Percentiles rank a stretch among this genome's conserved stretches.
Evolutionary conservation across 2,113 vertebrate species (phyloP).

Genomic region (Epinephelus moara): DNA sequence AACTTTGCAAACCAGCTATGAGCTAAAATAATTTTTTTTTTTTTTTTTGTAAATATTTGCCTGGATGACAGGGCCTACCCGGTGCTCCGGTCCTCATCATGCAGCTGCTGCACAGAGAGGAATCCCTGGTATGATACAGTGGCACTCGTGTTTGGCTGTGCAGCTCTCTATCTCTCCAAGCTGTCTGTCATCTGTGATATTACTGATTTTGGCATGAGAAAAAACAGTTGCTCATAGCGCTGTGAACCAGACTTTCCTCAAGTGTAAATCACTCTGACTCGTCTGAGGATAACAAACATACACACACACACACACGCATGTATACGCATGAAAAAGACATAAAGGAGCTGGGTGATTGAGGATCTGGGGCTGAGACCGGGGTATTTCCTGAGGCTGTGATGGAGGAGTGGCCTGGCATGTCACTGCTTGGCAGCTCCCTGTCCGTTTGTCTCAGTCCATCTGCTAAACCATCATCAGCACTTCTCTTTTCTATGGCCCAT

Average conservation of each 20-base stretch:
- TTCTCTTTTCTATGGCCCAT: neutral
- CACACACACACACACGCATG: neutral
- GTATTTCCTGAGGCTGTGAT: conserved; percentile 64
- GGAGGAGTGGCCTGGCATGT: conserved; percentile 40
- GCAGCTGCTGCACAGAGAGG: conserved; percentile 55
- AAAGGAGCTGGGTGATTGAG: conserved; percentile 18
- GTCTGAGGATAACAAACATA: conserved; percentile 43
- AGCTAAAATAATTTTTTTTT: neutral
- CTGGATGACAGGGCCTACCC: conserved; percentile 67
- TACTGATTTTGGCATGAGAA: conserved; percentile 52
- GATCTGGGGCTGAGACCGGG: conserved; percentile 40
- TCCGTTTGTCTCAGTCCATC: conserved; percentile 27
- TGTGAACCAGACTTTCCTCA: conserved; percentile 38
- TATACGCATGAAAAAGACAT: conserved; percentile 21
- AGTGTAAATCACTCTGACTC: conserved; percentile 47
- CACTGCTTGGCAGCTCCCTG: conserved; percentile 43
- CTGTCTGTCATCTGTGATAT: conserved; percentile 49
- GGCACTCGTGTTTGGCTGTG: conserved; percentile 52
- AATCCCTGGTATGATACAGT: conserved; percentile 61
- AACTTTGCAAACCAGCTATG: conserved; percentile 3
- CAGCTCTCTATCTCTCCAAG: neutral
- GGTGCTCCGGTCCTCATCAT: conserved; percentile 65
- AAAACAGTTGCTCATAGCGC: conserved; percentile 17
- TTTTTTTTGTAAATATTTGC: conserved; percentile 10
- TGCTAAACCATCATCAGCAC: conserved; percentile 24